Evolutionary conservation across 2,888 invertebrate genomes (phyloP).

Genomic region (Drosophila melanosoma): DNA sequence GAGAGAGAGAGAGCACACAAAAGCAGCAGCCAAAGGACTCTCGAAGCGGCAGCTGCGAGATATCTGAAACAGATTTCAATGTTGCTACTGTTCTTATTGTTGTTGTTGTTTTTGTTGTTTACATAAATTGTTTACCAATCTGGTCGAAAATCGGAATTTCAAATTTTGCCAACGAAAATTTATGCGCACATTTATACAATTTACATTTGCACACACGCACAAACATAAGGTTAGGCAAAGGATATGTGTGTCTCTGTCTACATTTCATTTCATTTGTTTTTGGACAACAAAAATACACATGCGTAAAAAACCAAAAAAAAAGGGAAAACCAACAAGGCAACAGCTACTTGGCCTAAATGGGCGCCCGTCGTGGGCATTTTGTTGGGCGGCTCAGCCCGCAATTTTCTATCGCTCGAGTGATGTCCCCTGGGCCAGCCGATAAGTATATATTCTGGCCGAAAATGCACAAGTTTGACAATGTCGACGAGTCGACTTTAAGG

Average conservation of each 20-base stretch:
- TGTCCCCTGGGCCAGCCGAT: constrained; percentile 20
- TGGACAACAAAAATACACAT: constrained; percentile 13
- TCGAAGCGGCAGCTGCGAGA: constrained; percentile 54
- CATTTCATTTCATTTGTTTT: constrained; percentile 75
- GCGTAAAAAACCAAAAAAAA: constrained; percentile 17
- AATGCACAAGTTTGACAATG: constrained; percentile 15
- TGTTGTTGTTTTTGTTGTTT: constrained; percentile 67
- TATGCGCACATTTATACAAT: constrained; percentile 80
- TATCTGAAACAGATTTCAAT: constrained; percentile 65
- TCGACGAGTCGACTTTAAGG: constrained; percentile 40
- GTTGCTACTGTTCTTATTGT: constrained; percentile 40
- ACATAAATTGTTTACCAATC: constrained; percentile 83
- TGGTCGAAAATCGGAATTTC: constrained; percentile 82
- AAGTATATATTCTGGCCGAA: constrained; percentile 21
- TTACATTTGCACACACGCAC: constrained; percentile 65
- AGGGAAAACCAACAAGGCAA: constrained; percentile 22
- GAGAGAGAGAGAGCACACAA: constrained; percentile 19
- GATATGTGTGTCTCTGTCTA: constrained; percentile 73
- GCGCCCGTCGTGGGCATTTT: constrained; percentile 12
- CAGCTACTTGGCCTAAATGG: constrained; percentile 28
- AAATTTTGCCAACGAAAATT: constrained; percentile 77
- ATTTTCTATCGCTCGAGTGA: constrained; percentile 19
- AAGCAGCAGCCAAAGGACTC: constrained; percentile 64
- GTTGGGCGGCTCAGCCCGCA: constrained; percentile 33
- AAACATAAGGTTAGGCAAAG: constrained; percentile 42